Evolutionary conservation across 2,888 invertebrate genomes (phyloP).

Genomic region (Phengaris alcon): DNA sequence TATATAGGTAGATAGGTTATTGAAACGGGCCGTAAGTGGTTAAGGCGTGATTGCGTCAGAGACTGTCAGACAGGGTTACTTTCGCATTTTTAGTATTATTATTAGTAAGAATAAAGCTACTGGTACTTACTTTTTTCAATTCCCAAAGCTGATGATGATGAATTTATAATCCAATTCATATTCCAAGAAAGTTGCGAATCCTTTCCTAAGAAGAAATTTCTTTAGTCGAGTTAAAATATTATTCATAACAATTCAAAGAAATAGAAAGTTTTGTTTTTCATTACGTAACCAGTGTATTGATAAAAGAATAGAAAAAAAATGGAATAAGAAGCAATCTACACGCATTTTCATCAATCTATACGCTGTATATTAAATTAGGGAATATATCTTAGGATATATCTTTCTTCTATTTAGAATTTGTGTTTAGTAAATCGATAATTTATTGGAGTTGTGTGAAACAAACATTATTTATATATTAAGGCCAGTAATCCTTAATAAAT

Average conservation of each 20-base stretch:
- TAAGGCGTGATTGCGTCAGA: no score
- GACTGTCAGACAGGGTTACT: no score
- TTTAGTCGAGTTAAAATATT: constrained; percentile 13
- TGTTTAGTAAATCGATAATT: neutral
- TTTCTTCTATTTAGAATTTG: neutral
- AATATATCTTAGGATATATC: neutral
- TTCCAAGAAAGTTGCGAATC: constrained; percentile 14
- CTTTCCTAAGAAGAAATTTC: neutral
- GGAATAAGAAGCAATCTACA: neutral
- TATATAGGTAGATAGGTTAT: no score
- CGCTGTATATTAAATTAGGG: neutral
- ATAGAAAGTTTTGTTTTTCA: constrained; percentile 8
- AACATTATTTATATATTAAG: no score
- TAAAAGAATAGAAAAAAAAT: neutral
- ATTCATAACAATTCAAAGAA: constrained; percentile 16
- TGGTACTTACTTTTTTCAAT: no score
- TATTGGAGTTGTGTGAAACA: neutral
- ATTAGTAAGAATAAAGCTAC: no score
- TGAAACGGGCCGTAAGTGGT: no score
- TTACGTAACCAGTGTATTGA: neutral
- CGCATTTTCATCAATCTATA: neutral
- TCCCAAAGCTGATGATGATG: neutral
- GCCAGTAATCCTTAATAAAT: no score
- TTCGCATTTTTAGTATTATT: no score
- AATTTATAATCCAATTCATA: neutral